Evolutionary conservation across 2,797 vertebrate species (phyloP).

Genomic region (Podargus strigoides): DNA sequence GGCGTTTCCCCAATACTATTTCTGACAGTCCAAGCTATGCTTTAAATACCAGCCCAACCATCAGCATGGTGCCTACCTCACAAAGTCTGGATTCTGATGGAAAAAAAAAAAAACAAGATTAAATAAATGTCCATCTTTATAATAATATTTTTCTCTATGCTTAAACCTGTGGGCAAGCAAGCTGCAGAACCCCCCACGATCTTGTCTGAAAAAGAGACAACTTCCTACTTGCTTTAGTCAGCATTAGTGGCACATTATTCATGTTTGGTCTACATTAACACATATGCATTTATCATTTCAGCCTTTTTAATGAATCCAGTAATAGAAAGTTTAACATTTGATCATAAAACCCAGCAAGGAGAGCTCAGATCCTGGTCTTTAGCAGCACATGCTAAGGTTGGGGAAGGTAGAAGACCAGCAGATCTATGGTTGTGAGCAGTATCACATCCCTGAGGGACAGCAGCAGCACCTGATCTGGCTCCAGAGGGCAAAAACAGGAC

Average conservation of each 20-base stretch:
- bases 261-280: not conserved
- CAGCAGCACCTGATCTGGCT: not conserved
- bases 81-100: not conserved
- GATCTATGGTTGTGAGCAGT: not conserved
- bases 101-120: no score
- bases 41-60: not conserved
- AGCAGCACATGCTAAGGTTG: not conserved
- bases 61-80: not conserved
- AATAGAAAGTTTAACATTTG: not conserved
- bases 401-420: not conserved
- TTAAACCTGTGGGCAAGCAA: not conserved
- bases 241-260: not conserved
- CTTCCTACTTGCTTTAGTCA: not conserved
- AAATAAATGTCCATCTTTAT: not conserved
- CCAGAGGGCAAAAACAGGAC: not conserved
- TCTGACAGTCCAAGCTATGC: not conserved
- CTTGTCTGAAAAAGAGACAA: not conserved
- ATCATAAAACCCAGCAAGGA: not conserved
- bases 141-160: not conserved
- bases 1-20: not conserved
- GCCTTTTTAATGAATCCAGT: not conserved
- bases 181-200: not conserved
- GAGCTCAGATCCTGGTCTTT: not conserved
- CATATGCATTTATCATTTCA: fast-evolving
- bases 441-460: not conserved